Evolutionary conservation across 2,797 vertebrate species (phyloP), one percentile per base, ranked within the genome.

Genomic region (Neostethus bicornis): DNA sequence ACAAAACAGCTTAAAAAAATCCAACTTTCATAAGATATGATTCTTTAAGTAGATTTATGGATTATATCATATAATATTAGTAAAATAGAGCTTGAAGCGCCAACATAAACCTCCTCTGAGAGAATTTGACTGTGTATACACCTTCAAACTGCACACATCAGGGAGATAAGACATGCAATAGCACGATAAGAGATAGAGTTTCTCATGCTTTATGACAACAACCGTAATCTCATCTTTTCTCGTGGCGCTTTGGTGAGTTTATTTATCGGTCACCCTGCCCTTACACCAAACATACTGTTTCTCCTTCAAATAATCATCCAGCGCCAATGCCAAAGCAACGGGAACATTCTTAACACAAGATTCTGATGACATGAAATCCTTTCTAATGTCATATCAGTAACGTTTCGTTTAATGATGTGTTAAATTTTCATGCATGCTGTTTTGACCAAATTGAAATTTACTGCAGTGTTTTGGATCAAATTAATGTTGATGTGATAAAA

Each of bases 171-270:
- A 51, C 52, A 35, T 20, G 60, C n/a, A 38, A 63, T 7, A 25
- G 7, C 24, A 59, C 4, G 4, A n/a, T 19, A 24, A 58, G 20
- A 68, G 72, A 77, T 80, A 51, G 47, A 31, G 63, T 84, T 77
- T 75, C 73, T 44, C 25, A 39, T 37, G 34, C 52, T 75, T 72
- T 51, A 45, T 58, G 31, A 31, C 43, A 75, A 75, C 67, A 65
- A 69, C 61, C 53, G 59, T 66, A 73, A 79, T 77, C 54, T 66
- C 46, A 63, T 65, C 53, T 59, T 60, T 67, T 68, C 37, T 67
- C 48, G 19, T 63, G 24, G 32, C 37, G 42, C 26, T 37, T 52
- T 34, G 3, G 16, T 35, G 34, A 24, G 38, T 24, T 51, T 43
- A 17, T 31, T 64, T 52, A 59, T 46, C 4, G 5, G 32, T 60